Evolutionary conservation across 2,888 invertebrate species (phyloP), one percentile per base, ranked within the genome.

Genomic region (Lithophane ornitopus): DNA sequence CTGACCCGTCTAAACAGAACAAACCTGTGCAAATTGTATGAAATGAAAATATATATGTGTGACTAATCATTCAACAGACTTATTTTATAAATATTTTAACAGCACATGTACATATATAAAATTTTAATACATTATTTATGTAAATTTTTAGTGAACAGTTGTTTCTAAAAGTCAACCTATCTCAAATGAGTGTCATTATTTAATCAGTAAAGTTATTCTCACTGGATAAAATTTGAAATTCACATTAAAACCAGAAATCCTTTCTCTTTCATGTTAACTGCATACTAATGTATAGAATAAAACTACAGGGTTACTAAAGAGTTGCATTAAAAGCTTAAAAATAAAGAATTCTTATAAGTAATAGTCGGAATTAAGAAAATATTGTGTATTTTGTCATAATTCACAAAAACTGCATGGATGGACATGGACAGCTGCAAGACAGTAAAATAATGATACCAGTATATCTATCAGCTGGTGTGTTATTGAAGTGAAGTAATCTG

Each of bases 1-100:
- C 0, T 16, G 16, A 41, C 41, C 16, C 28, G 11, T 54, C 1
- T 41, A 22, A 39, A 44, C n/a, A 56, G 8, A 14, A 58, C 4
- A 9, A 16, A 28, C 26, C 3, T 46, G 22, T 44, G 9, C 16
- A 67, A 41, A 49, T 12, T 72, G 22, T 49, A 41, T 41, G 8
- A 19, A 4, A 63, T 34, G 34, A n/a, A 49, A 78, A 41, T 46
- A 46, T 46, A 41, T 46, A 46, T 46, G 7, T 46, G 8, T 8
- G 0, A 49, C 19, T 49, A 7, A 49, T 26, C 7, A 65, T 46
- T 61, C 19, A 46, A 39, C 26, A 56, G 34, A 69, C 22, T 61
- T 66, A 66, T 12, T 52, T 66, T n/a, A 70, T 52, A 54, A 75
- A 74, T 67, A 75, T 81, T 67, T 58, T 49, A 59, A 72, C 28